Base-by-base conservation (phyloP, 2,888 invertebrate species). In the Yponomeuta malinellus region DNA sequence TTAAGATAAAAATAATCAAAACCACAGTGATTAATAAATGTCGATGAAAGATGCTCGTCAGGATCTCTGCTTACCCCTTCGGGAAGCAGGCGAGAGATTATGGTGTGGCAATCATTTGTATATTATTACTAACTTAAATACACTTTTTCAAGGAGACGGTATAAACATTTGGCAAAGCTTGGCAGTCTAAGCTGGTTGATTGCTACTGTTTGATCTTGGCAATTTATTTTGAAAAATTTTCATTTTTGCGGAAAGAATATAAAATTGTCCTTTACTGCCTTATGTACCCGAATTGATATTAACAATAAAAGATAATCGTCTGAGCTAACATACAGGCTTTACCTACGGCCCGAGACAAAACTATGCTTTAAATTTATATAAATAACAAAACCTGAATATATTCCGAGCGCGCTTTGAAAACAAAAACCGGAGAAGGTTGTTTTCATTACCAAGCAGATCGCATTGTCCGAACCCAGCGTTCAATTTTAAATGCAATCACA, bases 401-500 rank as follows among this genome's bases (percentile, higher is more conserved):
- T 59, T 59, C 8, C 15, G 15, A 59, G 52, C 12, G 52, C 52
- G 52, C 52, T 59, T 8, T 5, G 15, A 15, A 59, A 59, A 15
- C 15, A 15, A 12, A 15, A 12, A 15, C 15, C 15, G 15, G 5
- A 59, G 52, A 59, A 59, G 52, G 52, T 59, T 15, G 52, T 59
- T 59, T 59, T 59, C 52, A 59, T 59, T 59, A 59, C 15, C 52
- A 59, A 59, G 15, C 52, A 43, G 52, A 33, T 31, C 37, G 67
- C 67, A 68, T 52, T 68, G 68, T 23, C 23, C 31, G 48, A 52
- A 29, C 52, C 48, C 23, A 33, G 65, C 68, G 52, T 48, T 68
- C 52, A 68, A 68, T 68, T 68, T 68, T 68, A 68, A 52, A 68
- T 68, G 68, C 31, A 52, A 67, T 67, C 67, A 67, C 67, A 67